Base-by-base conservation (phyloP, 1,140 invertebrate species). In the Formica selysi region DNA sequence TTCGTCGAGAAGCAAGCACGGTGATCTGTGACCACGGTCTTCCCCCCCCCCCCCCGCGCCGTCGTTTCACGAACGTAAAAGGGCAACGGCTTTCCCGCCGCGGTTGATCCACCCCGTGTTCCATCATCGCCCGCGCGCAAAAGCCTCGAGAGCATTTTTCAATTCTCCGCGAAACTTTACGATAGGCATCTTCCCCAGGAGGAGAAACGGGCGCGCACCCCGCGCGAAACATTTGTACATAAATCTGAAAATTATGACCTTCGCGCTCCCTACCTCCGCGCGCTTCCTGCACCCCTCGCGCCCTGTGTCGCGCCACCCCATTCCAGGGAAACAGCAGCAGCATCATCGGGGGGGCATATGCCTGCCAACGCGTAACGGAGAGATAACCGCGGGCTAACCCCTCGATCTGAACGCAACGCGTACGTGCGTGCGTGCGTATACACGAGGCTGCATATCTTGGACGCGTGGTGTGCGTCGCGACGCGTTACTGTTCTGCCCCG, bases 221-320 rank as follows among this genome's bases (percentile, higher is more conserved):
- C 74, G 65, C 65, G 7, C 61, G 83, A 94, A 95, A 94, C 93
- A 95, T 94, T 94, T 94, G 93, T 94, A 94, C 94, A 95, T 95
- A 95, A 95, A 94, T 95, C 93, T 94, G 93, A 94, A 95, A 95
- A 95, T 95, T 95, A 94, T 93, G 92, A 94, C 91, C 86, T 90
- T 64, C 83, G 70, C 76, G 59, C 76, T 51, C 48, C 85, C 81
- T 86, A 48, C 48, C 80, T 16, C 57, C 57, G 48, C 41, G 86
- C 74, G 67, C 41, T 41, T 86, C 67, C 86, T 76, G 16, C 51
- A 54, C 38, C 78, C 48, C 48, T 48, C 44, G 44, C 44, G 44
- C 13, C 16, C 13, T 51, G 16, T 51, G 48, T 87, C 87, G 16
- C 59, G 36, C 85, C 81, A 57, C 81, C 79, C 78, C 41, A 64